Evolutionary conservation across 2,797 vertebrate species (phyloP).

Genomic region (Rhinogobio ventralis): DNA sequence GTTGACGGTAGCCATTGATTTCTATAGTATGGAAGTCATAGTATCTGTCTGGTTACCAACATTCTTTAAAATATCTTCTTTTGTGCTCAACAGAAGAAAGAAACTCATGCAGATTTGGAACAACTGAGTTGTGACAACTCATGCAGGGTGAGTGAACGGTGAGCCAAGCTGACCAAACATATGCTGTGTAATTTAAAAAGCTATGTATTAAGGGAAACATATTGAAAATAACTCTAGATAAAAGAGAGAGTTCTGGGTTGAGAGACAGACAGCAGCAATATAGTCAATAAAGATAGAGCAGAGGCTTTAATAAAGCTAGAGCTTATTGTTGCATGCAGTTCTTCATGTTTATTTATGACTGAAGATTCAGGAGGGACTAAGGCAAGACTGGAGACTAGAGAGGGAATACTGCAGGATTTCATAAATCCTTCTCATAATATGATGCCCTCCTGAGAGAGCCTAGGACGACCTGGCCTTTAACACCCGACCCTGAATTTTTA

Average conservation of each 20-base stretch:
- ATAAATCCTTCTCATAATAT: slow-evolving; percentile 57
- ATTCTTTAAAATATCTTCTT: too few species aligned
- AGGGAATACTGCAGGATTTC: slow-evolving; percentile 50
- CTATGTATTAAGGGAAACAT: not conserved
- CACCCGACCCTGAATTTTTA: too few species aligned
- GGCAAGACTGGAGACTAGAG: slow-evolving; percentile 27
- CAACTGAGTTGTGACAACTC: too few species aligned
- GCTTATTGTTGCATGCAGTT: slow-evolving; percentile 14
- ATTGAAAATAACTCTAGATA: not conserved
- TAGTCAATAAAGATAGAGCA: slow-evolving; percentile 33
- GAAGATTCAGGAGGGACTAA: slow-evolving; percentile 44
- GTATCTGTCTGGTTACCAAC: too few species aligned
- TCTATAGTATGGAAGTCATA: too few species aligned
- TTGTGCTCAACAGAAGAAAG: too few species aligned
- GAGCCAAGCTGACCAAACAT: not conserved
- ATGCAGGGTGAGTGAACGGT: too few species aligned
- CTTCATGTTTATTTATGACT: slow-evolving; percentile 59
- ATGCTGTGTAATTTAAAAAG: not conserved
- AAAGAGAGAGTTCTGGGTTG: not conserved
- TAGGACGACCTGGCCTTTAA: slow-evolving; percentile 12
- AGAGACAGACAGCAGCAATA: slow-evolving; percentile 13
- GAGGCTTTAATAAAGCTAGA: slow-evolving; percentile 35
- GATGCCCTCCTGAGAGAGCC: slow-evolving; percentile 33
- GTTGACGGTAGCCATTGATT: too few species aligned
- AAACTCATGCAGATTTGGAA: too few species aligned